Base-by-base conservation (phyloP, 1,140 invertebrate genomes). In the Acromyrmex charruanus region DNA sequence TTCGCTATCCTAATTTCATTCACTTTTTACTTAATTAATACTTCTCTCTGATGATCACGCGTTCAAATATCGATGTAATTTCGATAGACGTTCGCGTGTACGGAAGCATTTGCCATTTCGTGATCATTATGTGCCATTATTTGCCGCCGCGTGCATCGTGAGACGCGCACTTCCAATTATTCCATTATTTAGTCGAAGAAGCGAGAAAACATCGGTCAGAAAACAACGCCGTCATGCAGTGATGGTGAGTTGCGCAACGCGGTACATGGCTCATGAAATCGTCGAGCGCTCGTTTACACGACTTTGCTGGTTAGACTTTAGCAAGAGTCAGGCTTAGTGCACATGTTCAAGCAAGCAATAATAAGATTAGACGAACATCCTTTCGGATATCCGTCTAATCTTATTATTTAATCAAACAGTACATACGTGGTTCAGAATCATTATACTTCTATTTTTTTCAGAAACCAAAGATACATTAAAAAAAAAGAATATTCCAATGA, bases 11-110 rank as follows among this genome's bases (percentile, higher is more conserved):
- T 31, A 82, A 74, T 82, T 61, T 53, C 69, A 51, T 14, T 39
- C 25, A 10, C 69, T 84, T 84, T 84, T 55, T 84, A 84, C 44
- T 82, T 84, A 84, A 84, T 74, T 84, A 61, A 74, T 75, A 44
- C 69, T 14, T 35, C 25, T 28, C 68, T 58, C 18, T 21, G 53
- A 81, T 81, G 68, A 84, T n/a, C 55, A 21, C 55, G 14, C 53
- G 66, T 58, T 84, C 28, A 61, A 51, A 84, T 61, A 84, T 84
- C 39, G 55, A 84, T 25, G 39, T 51, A 74, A 84, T 61, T 74
- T 74, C 69, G 55, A 84, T 61, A 58, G 39, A 31, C 9, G 58
- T 14, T 84, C 39, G 80, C 80, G 80, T 84, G 80, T 58, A 25
- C 69, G 39, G 55, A 75, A 51, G 25, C 80, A 59, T 72, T 82